A percentile compares a stretch with the other conserved stretches of the same genome.
Conservation (phyloP, 2,888 invertebrate species). For the Palloptera scutellata region DNA sequence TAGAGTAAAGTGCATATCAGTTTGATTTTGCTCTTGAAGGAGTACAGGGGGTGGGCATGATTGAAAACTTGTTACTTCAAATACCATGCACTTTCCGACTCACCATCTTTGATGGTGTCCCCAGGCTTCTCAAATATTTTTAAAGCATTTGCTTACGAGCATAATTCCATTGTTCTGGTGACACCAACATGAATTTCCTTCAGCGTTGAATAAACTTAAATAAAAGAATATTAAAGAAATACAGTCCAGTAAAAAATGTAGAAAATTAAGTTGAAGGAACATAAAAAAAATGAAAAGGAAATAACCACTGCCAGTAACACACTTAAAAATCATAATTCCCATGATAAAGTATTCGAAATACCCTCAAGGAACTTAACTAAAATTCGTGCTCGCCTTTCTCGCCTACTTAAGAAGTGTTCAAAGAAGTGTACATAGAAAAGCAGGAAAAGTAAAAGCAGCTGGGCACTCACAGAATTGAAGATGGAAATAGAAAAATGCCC, state of each 20-base stretch:
- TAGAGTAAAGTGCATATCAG: too few species aligned
- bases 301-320: conserved; percentile 32
- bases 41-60: too few species aligned
- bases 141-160: conserved; percentile 35
- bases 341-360: conserved; percentile 50
- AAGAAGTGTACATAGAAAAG: too few species aligned
- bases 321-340: conserved; percentile 49
- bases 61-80: too few species aligned
- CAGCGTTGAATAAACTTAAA: conserved; percentile 26
- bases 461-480: too few species aligned
- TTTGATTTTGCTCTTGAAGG: too few species aligned
- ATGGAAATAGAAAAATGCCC: too few species aligned
- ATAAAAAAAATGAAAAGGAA: neutral
- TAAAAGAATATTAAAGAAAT: conserved; percentile 8
- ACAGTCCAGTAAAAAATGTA: too few species aligned
- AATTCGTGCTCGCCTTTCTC: conserved; percentile 27
- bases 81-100: too few species aligned
- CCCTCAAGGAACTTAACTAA: conserved; percentile 34
- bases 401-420: too few species aligned
- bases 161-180: conserved; percentile 39
- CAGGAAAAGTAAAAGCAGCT: neutral
- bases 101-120: neutral
- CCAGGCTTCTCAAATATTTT: neutral
- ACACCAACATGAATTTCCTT: conserved; percentile 39
- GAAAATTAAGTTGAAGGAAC: neutral